Evolutionary conservation across 2,888 invertebrate species (phyloP).

Genomic region (Autographa pulchrina): DNA sequence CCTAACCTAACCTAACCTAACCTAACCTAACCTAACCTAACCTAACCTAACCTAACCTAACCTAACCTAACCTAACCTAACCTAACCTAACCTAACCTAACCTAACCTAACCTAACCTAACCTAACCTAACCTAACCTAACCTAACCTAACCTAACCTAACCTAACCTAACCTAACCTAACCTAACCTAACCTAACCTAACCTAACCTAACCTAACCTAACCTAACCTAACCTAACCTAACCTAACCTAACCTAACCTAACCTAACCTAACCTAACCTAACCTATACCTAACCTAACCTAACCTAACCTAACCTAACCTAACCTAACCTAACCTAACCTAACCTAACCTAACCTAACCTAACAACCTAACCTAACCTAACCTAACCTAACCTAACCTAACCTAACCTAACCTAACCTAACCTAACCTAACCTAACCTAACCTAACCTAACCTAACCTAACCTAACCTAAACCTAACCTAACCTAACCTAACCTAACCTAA

Average conservation of each 20-base stretch:
- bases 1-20: conserved; percentile 53
- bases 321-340: conserved; percentile 44
- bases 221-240: conserved; percentile 30
- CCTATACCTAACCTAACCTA: conserved; percentile 27
- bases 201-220: conserved; percentile 30
- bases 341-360: conserved; percentile 43
- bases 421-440: too few species aligned
- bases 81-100: conserved; percentile 48
- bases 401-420: too few species aligned
- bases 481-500: too few species aligned
- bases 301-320: conserved; percentile 31
- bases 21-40: conserved; percentile 55
- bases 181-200: conserved; percentile 30
- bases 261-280: conserved; percentile 18
- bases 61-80: conserved; percentile 52
- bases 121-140: conserved; percentile 30
- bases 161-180: conserved; percentile 30
- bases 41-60: conserved; percentile 52
- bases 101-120: conserved; percentile 48
- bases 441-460: too few species aligned
- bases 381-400: conserved; percentile 38
- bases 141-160: conserved; percentile 29
- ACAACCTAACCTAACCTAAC: conserved; percentile 43
- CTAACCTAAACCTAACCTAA: too few species aligned
- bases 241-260: conserved; percentile 30